Base-by-base conservation (phyloP, 2,797 vertebrate species). In the Staurois parvus region DNA sequence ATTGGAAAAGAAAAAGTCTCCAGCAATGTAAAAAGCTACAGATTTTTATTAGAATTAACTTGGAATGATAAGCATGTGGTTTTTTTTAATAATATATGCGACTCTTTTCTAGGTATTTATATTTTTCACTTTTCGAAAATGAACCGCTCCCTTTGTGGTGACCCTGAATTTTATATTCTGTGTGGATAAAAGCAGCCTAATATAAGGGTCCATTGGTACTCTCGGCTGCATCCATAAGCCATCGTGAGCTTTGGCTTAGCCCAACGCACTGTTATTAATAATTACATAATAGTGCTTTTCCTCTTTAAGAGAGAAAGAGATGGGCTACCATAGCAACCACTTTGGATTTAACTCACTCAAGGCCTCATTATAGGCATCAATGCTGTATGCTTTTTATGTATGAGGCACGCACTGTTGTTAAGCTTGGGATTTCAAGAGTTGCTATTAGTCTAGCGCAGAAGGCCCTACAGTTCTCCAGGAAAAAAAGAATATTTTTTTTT, bases 311-410 rank as follows among this genome's bases (percentile, higher is more conserved):
- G 91, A 88, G 81, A 88, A 89, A 78, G 85, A 83, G 68, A 87
- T 86, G 75, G 76, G 92, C 67, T 91, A 74, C 91, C 91, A 93
- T 93, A 89, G 92, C 89, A 93, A 93, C 93, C 69, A 88, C 85
- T 89, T 91, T 89, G 88, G 29, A 88, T 88, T 88, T 92, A 91
- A 91, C 91, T 91, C 90, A 90, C 92, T 91, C 88, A 13, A 85
- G 87, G 84, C 83, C 88, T 89, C 56, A 83, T 86, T 86, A 86
- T 72, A 78, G 42, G 64, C 79, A 81, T 69, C 79, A 86, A 77
- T 85, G 77, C 84, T 30, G 66, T 77, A 72, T 45, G 56, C n/a
- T 77, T 86, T 86, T 83, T 86, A 78, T 82, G 48, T 69, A 85
- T 82, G 73, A 86, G 81, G 84, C 68, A 72, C 76, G 45, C 69